These are phyloP conservation scores for Pygathrix nemaeus DNA, from an alignment of 2,113 vertebrate species.

Conservation along the genomic window DNA sequence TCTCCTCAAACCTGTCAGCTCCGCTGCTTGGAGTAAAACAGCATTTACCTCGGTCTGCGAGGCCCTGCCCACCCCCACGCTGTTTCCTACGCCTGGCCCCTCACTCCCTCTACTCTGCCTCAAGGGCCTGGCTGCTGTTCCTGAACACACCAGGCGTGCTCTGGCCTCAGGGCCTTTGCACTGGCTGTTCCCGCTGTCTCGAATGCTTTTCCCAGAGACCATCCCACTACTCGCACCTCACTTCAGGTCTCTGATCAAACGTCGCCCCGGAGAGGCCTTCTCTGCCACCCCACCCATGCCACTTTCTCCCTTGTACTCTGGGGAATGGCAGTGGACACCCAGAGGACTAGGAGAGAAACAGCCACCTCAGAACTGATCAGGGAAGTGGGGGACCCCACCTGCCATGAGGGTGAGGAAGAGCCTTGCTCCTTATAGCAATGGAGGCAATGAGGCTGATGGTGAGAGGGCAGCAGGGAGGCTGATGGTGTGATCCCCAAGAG, in stretches of 20 bases:
- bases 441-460: background rate
- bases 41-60: fast-evolving
- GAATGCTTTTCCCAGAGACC: background rate
- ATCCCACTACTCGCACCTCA: background rate
- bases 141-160: background rate
- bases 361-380: background rate
- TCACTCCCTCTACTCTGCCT: background rate
- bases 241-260: background rate
- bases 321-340: background rate
- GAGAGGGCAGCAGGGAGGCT: background rate
- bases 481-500: background rate
- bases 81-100: background rate
- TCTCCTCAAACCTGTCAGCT: background rate
- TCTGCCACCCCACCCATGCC: background rate
- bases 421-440: background rate
- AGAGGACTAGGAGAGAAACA: background rate
- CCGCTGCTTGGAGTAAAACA: background rate
- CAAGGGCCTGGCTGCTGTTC: background rate
- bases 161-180: background rate
- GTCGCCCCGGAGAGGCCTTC: background rate
- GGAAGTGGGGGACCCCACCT: background rate
- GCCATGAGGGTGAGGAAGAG: background rate
- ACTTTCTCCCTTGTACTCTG: background rate
- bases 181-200: background rate
- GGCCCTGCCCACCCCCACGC: fast-evolving